Evolutionary conservation across 2,888 invertebrate species (phyloP), one percentile per base, ranked within the genome.

Genomic region (Torymus texanus): DNA sequence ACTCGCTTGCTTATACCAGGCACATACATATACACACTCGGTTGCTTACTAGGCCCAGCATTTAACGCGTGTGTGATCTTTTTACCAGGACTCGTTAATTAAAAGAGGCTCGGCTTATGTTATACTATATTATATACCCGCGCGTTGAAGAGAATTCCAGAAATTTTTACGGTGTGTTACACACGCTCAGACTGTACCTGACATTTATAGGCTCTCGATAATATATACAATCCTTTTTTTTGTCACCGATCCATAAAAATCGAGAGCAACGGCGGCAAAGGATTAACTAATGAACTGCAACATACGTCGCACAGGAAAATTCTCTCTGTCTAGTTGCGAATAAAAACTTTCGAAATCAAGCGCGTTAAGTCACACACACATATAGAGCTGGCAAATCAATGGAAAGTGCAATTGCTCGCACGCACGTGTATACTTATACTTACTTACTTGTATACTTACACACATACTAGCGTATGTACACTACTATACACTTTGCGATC

Each of bases 381-480:
- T 8, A 41, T 1, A 41, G 41, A 51, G 8, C 21, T 13, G 51
- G n/a, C 59, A 55, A 77, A 72, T 72, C 77, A 65, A 72, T 61
- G 65, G 72, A 77, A 77, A 77, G 72, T 21, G 65, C 59, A 58
- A 65, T 71, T 53, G 24, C 66, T 4, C 53, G 41, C 63, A 66
- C 61, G 66, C 59, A 72, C 13, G 24, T 21, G 21, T 21, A 21
- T 21, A 21, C 41, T 5, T 21, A 21, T 21, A 21, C 41, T 5
- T 41, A 41, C 41, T 29, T 29, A 29, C 29, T 41, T 41, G 41
- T 41, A 41, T 41, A 41, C 41, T 41, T 41, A 41, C 41, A 41
- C 41, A 41, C 41, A 41, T 0, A 21, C 29, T 5, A 11, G 16
- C 65, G 21, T 29, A 51, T 12, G 16, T 5, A 13, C 61, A 51